A percentile compares a stretch with the other conserved stretches of the same genome.
These are phyloP conservation scores for Cabera pusaria DNA, from an alignment of 2,888 invertebrate genomes.

Conservation along the genomic window DNA sequence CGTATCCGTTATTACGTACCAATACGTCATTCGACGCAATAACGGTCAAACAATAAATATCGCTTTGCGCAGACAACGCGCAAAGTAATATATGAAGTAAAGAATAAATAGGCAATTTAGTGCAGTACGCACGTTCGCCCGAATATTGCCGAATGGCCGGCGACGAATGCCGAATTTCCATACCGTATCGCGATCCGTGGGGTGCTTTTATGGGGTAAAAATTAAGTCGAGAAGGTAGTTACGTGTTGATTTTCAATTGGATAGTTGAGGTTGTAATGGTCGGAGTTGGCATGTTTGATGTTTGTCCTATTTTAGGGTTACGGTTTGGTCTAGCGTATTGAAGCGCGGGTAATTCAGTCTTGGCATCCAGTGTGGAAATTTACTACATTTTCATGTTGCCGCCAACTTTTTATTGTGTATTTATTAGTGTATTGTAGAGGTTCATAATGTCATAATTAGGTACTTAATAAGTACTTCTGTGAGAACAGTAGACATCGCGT, in stretches of 20 bases:
- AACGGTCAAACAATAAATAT: constrained; percentile 83
- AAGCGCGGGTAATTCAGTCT: too few relatives aligned
- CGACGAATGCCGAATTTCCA: constrained; percentile 75
- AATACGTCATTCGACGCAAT: constrained; percentile 82
- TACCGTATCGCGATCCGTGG: constrained; percentile 79
- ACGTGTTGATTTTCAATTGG: constrained; percentile 71
- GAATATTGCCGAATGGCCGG: constrained; percentile 82
- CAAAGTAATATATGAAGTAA: constrained; percentile 84
- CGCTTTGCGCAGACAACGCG: constrained; percentile 82
- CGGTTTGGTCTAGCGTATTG: too few relatives aligned
- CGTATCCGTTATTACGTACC: constrained; percentile 68
- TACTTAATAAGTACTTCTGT: too few relatives aligned
- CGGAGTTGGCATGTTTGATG: constrained; percentile 5
- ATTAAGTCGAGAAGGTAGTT: constrained; percentile 70
- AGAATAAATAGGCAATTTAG: constrained; percentile 84
- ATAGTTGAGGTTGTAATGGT: constrained; percentile 36
- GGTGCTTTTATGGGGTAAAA: constrained; percentile 82
- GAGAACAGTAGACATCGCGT: too few relatives aligned
- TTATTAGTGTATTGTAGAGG: too few relatives aligned
- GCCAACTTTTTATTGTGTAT: too few relatives aligned
- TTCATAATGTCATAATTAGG: too few relatives aligned
- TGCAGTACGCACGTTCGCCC: constrained; percentile 76
- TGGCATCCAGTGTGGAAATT: too few relatives aligned
- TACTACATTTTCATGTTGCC: too few relatives aligned
- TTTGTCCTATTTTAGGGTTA: too few relatives aligned